These are phyloP conservation scores for Odontocolon sp. DNA, from an alignment of 2,888 invertebrate genomes.

Conservation along the genomic window DNA sequence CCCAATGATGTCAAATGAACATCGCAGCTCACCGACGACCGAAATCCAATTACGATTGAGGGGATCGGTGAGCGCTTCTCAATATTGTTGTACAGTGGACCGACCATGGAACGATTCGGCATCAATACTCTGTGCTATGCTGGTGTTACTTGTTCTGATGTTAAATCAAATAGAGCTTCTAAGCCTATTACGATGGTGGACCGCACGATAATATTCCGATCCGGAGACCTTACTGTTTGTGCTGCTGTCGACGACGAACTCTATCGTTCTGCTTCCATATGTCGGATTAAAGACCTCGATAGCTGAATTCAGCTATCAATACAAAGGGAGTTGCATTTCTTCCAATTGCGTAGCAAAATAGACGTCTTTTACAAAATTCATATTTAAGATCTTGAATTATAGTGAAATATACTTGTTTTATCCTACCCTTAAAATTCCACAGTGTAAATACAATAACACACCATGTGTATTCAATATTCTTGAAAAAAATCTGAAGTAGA, in stretches of 20 bases:
- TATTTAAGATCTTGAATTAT: not conserved
- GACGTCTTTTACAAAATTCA: not conserved
- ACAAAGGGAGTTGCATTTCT: not conserved
- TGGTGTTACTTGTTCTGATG: conserved; percentile 41
- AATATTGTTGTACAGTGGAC: conserved; percentile 65
- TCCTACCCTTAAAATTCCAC: conserved; percentile 10
- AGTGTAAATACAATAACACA: conserved; percentile 15
- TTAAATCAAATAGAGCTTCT: conserved; percentile 65
- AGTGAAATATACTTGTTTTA: not conserved
- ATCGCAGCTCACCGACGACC: conserved; percentile 71
- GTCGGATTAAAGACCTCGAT: conserved; percentile 62
- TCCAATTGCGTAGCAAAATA: not conserved
- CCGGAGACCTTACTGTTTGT: conserved; percentile 67
- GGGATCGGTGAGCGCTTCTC: conserved; percentile 61
- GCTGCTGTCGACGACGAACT: conserved; percentile 49
- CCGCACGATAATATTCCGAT: conserved; percentile 76
- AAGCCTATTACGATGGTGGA: conserved; percentile 74
- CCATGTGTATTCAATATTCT: conserved; percentile 2
- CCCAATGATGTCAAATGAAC: conserved; percentile 79
- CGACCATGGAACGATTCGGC: conserved; percentile 36
- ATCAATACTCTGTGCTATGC: conserved; percentile 45
- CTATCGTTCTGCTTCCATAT: conserved; percentile 61
- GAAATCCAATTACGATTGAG: conserved; percentile 76
- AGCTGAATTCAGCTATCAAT: conserved; percentile 60
- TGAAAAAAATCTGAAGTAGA: conserved; percentile 67